These are phyloP conservation scores for Anguilla rostrata DNA, from an alignment of 2,113 vertebrate genomes.

Conservation along the genomic window DNA sequence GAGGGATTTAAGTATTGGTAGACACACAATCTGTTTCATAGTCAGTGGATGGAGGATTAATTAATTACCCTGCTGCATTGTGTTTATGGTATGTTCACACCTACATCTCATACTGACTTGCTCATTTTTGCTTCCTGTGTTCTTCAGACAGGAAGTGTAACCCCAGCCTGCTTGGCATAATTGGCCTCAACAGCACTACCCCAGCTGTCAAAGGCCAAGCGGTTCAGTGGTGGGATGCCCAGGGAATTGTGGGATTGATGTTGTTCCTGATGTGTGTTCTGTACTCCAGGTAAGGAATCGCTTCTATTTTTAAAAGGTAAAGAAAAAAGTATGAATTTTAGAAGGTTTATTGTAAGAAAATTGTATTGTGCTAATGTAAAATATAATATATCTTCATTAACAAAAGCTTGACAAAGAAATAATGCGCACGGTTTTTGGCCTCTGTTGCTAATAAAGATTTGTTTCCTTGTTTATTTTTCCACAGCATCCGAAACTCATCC, in stretches of 20 bases:
- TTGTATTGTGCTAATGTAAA: too few relatives aligned
- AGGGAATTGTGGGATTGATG: slow-evolving; percentile 92
- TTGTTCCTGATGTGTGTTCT: slow-evolving; percentile 95
- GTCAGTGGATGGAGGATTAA: not conserved
- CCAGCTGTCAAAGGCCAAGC: slow-evolving; percentile 73
- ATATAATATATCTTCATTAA: too few relatives aligned
- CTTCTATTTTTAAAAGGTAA: not conserved
- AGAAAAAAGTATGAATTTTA: too few relatives aligned
- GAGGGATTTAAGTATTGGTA: not conserved
- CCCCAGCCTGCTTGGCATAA: slow-evolving; percentile 91
- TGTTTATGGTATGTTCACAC: not conserved
- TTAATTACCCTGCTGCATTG: not conserved
- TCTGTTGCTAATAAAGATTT: not conserved
- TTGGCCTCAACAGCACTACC: slow-evolving; percentile 86
- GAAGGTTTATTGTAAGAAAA: too few relatives aligned
- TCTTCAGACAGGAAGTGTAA: slow-evolving; percentile 88
- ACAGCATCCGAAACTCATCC: slow-evolving; percentile 91
- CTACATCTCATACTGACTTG: not conserved
- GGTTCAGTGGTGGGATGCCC: slow-evolving; percentile 97
- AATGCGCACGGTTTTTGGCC: not conserved
- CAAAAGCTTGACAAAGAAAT: not conserved
- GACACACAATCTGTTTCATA: not conserved
- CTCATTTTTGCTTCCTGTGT: not conserved
- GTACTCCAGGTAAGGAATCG: slow-evolving; percentile 85
- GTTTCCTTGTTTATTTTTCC: not conserved